Evolutionary conservation across 2,888 invertebrate species (phyloP).

Genomic region (Epistrophella euchroma): DNA sequence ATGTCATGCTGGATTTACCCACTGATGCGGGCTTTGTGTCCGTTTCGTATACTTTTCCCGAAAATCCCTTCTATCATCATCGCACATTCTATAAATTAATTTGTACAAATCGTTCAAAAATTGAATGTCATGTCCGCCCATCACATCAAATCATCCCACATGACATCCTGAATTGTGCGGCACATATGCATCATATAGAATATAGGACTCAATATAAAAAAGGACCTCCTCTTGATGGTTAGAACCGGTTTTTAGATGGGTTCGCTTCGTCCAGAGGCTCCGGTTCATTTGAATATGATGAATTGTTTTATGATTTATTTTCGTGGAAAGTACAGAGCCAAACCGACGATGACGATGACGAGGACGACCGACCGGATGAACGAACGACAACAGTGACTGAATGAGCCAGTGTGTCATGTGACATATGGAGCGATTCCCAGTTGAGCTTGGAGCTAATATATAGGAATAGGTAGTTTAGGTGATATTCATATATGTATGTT

Average conservation of each 20-base stretch:
- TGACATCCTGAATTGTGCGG: slow-evolving; percentile 34
- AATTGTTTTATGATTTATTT: slow-evolving; percentile 75
- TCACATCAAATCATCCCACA: slow-evolving; percentile 53
- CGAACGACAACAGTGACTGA: slow-evolving; percentile 42
- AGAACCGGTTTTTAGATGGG: slow-evolving; percentile 1
- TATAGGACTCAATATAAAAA: slow-evolving; percentile 17
- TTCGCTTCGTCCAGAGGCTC: slow-evolving; percentile 36
- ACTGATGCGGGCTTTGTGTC: background rate
- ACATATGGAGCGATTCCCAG: slow-evolving; percentile 69
- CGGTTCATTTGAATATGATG: slow-evolving; percentile 74
- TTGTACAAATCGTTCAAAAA: slow-evolving; percentile 70
- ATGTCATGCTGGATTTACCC: background rate
- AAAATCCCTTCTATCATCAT: slow-evolving; percentile 15
- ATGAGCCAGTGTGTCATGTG: slow-evolving; percentile 70
- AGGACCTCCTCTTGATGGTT: slow-evolving; percentile 1
- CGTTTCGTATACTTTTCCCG: background rate
- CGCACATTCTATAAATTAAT: slow-evolving; percentile 75
- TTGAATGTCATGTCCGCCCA: slow-evolving; percentile 74
- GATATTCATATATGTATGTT: background rate
- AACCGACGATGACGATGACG: background rate
- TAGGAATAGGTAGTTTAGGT: slow-evolving; percentile 18
- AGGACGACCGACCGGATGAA: slow-evolving; percentile 32
- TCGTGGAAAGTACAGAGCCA: slow-evolving; percentile 27
- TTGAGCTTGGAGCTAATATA: slow-evolving; percentile 32
- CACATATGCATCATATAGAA: slow-evolving; percentile 26